Base-by-base conservation (phyloP, 2,113 vertebrate species). In the Phyllostomus discolor region DNA sequence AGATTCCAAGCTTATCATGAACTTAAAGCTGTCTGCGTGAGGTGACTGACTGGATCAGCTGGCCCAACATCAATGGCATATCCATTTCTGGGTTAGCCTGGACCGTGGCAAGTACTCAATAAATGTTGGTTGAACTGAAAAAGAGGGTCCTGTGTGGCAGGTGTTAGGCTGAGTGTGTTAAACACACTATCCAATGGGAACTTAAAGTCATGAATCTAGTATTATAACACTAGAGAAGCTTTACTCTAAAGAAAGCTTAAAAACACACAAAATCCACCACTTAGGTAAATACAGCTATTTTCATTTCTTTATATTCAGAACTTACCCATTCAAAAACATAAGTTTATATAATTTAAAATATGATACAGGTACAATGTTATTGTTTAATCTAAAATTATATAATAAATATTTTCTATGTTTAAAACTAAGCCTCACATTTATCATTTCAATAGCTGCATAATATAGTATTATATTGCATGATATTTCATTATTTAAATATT, bases 311-410 rank as follows among this genome's bases (percentile, higher is more conserved):
- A 33, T 76, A 52, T 87, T 90, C 73, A 92, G 84, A 84, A 38
- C 33, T 52, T 88, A 26, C 33, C 26, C 35, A 8, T 46, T 92
- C 81, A 85, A 88, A 95, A 88, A 84, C n/a, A 85, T 86, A 89
- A 89, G 84, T 93, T 90, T 82, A 81, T 94, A 76, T 72, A 72
- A 96, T 96, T 96, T 96, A 84, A 96, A 80, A 19, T 41, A 50
- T 48, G 20, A 22, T 50, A 88, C 52, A 94, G 78, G 72, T 62
- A 80, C 7, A 92, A 72, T 95, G 92, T 72, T 46, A 93, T 95
- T 88, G 57, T 85, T 93, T 89, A 95, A 93, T 33, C 31, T 91
- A 89, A 93, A 94, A 69, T 86, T 78, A 91, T 54, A 73, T 57
- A 93, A 91, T 91, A 96, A 95, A 94, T 97, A 93, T 75, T 73